Conservation (phyloP, 2,113 vertebrate species). For the Halichoeres trimaculatus region DNA sequence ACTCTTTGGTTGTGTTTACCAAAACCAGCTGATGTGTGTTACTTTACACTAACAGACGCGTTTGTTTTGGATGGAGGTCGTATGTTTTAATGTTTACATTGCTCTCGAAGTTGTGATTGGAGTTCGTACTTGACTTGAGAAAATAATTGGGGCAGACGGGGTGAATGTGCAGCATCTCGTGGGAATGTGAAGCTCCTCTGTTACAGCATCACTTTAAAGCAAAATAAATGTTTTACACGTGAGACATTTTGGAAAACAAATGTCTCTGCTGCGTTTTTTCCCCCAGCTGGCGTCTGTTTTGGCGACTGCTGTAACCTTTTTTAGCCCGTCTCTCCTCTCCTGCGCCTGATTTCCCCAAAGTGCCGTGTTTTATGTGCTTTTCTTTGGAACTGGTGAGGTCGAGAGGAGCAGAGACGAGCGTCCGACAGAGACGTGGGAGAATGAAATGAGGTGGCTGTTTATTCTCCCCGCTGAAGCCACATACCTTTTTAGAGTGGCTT, state of each 20-base stretch:
- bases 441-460: constrained; percentile 79
- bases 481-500: constrained; percentile 81
- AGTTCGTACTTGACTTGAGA: neutral
- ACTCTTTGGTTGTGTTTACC: neutral
- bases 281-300: constrained; percentile 22
- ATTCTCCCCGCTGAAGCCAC: constrained; percentile 73
- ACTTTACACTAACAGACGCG: neutral
- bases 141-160: neutral
- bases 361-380: constrained; percentile 73
- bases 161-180: neutral
- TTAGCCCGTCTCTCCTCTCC: constrained; percentile 44
- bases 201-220: neutral
- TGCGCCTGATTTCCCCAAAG: constrained; percentile 74
- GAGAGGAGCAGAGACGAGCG: constrained; percentile 66
- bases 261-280: constrained; percentile 18
- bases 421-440: constrained; percentile 74
- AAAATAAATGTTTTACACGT: neutral
- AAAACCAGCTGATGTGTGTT: neutral
- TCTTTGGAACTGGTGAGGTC: constrained; percentile 67
- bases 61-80: neutral
- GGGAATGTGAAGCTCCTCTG: constrained; percentile 1
- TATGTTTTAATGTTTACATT: neutral
- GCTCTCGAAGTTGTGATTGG: neutral
- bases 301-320: constrained; percentile 54
- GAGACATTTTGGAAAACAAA: constrained; percentile 14